phyloP scores from a whole-genome alignment of 2,888 invertebrate genomes.

The Pyrochroa serraticornis region DNA sequence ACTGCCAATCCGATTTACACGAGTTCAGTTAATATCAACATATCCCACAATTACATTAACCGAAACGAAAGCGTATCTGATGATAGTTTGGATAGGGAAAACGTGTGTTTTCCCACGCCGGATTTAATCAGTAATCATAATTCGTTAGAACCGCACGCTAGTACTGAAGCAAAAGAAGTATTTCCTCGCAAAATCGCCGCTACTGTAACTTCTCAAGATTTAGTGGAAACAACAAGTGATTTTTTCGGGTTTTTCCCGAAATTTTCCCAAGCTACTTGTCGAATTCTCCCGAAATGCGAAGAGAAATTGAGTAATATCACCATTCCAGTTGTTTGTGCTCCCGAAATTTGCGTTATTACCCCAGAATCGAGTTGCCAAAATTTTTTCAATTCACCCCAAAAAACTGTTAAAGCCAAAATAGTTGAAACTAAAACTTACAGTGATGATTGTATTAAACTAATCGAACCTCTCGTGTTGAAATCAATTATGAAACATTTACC shows the following conservation, averaged over 20 bases:
- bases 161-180: constrained; percentile 13
- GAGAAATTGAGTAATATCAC: constrained; percentile 31
- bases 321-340: constrained; percentile 43
- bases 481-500: constrained; percentile 42
- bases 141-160: constrained; percentile 53
- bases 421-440: constrained; percentile 25
- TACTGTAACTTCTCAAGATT: background rate
- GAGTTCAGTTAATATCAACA: constrained; percentile 66
- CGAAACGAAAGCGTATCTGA: constrained; percentile 57
- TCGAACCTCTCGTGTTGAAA: constrained; percentile 46
- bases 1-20: constrained; percentile 55
- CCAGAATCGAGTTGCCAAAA: constrained; percentile 9
- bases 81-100: constrained; percentile 59
- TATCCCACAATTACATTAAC: constrained; percentile 62
- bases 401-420: constrained; percentile 26
- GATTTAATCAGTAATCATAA: constrained; percentile 67
- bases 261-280: background rate
- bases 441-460: constrained; percentile 34
- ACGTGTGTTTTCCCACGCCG: constrained; percentile 59
- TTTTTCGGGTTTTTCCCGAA: background rate
- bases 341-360: constrained; percentile 40
- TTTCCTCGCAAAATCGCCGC: constrained; percentile 5
- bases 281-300: constrained; percentile 19
- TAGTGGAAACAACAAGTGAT: background rate
- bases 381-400: constrained; percentile 36